A percentile compares a stretch with the other conserved stretches of the same genome.
Evolutionary conservation across 2,888 invertebrate species (phyloP).

Genomic region (Drosophila pegasa): DNA sequence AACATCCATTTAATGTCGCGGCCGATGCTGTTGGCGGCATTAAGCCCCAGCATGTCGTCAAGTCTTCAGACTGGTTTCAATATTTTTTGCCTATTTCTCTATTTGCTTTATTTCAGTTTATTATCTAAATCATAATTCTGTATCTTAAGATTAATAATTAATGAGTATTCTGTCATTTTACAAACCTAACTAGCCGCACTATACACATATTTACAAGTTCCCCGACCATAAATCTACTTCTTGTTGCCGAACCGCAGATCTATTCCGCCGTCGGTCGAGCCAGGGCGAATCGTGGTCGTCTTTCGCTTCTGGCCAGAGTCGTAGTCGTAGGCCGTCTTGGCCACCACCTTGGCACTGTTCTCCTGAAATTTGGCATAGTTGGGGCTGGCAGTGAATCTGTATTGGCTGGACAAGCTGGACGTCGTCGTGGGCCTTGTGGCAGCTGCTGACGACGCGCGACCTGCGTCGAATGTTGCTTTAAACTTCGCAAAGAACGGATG

Average conservation of each 20-base stretch:
- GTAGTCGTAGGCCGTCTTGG: constrained; percentile 60
- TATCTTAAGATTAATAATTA: constrained; percentile 58
- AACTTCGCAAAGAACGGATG: constrained; percentile 68
- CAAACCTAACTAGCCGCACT: constrained; percentile 51
- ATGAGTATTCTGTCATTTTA: constrained; percentile 64
- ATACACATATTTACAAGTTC: constrained; percentile 53
- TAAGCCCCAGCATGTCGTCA: constrained; percentile 54
- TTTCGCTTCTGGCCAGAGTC: constrained; percentile 50
- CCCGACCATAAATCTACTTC: constrained; percentile 19
- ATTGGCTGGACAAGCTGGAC: constrained; percentile 16
- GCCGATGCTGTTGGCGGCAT: constrained; percentile 42
- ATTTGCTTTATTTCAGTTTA: constrained; percentile 52
- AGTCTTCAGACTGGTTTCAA: constrained; percentile 47
- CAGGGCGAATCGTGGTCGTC: constrained; percentile 35
- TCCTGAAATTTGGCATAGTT: constrained; percentile 66
- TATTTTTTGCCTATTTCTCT: constrained; percentile 54
- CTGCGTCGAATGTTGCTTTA: constrained; percentile 43
- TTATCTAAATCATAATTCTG: constrained; percentile 63
- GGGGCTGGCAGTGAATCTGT: constrained; percentile 49
- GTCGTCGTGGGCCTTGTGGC: constrained; percentile 23
- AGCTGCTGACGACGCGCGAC: not conserved
- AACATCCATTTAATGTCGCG: constrained; percentile 40
- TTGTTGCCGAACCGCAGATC: constrained; percentile 23
- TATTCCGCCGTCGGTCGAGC: constrained; percentile 13
- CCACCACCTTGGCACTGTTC: constrained; percentile 50